Conservation (phyloP, 1,140 invertebrate genomes). For the Drosophila ambigua region DNA sequence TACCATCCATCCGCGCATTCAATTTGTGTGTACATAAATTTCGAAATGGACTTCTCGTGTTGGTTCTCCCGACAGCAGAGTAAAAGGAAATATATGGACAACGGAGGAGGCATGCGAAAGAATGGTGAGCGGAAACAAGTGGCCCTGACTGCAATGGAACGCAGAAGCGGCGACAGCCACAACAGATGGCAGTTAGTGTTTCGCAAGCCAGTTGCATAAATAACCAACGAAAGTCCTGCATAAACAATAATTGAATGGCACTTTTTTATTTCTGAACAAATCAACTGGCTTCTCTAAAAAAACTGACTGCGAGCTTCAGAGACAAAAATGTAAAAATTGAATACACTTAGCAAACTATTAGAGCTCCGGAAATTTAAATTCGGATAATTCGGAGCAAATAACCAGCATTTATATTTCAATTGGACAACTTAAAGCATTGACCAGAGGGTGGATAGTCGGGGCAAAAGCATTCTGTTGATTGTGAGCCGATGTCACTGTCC, state of each 20-base stretch:
- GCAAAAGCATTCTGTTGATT: constrained; percentile 58
- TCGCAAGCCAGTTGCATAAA: constrained; percentile 67
- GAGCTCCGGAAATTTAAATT: constrained; percentile 10
- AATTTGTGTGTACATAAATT: constrained; percentile 82
- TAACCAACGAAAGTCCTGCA: constrained; percentile 57
- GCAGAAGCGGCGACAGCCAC: constrained; percentile 9
- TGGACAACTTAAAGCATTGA: constrained; percentile 60
- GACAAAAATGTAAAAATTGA: constrained; percentile 55
- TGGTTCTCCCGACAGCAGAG: constrained; percentile 48
- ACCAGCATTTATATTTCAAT: constrained; percentile 35
- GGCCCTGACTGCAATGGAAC: constrained; percentile 45
- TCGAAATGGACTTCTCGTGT: constrained; percentile 80
- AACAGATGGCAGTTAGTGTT: constrained; percentile 58
- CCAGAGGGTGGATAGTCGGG: constrained; percentile 1
- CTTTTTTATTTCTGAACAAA: constrained; percentile 35
- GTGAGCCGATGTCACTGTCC: constrained; percentile 65
- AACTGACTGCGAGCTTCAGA: constrained; percentile 12
- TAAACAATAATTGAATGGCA: constrained; percentile 63
- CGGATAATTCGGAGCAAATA: constrained; percentile 48
- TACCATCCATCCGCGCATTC: constrained; percentile 45
- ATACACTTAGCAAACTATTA: constrained; percentile 23
- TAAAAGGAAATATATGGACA: constrained; percentile 28
- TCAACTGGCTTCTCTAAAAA: constrained; percentile 44
- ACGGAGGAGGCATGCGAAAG: constrained; percentile 22
- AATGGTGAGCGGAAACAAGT: constrained; percentile 71